These are phyloP conservation scores for Anas georgica DNA, from an alignment of 2,797 vertebrate genomes.

Conservation along the genomic window DNA sequence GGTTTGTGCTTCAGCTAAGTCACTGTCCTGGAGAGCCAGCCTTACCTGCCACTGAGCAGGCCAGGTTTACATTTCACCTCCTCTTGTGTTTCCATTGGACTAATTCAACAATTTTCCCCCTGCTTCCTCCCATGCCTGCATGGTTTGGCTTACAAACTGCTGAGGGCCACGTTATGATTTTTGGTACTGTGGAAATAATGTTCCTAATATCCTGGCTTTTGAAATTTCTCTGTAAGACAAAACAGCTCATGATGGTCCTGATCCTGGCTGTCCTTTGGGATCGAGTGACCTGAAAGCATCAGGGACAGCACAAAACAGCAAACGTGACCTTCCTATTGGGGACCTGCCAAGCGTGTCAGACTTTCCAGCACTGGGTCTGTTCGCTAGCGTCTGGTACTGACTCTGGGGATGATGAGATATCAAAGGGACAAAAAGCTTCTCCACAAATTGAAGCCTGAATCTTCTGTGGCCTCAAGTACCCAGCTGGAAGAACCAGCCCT, in stretches of 20 bases:
- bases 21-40: neutral
- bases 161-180: neutral
- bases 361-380: neutral
- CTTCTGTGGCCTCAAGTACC: neutral
- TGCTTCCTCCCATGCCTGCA: neutral
- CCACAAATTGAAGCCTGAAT: neutral
- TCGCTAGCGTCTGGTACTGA: neutral
- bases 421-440: neutral
- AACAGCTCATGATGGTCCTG: neutral
- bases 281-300: neutral
- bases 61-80: neutral
- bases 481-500: neutral
- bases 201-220: neutral
- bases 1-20: neutral
- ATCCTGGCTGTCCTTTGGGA: neutral
- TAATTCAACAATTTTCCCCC: neutral
- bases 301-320: neutral
- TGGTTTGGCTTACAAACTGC: neutral
- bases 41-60: neutral
- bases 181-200: neutral
- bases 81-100: neutral
- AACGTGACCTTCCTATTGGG: constrained; percentile 4
- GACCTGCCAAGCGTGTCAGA: neutral
- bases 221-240: neutral
- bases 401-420: neutral